These are phyloP conservation scores for Chrysina gloriosa DNA, from an alignment of 2,888 invertebrate species.

Conservation along the genomic window DNA sequence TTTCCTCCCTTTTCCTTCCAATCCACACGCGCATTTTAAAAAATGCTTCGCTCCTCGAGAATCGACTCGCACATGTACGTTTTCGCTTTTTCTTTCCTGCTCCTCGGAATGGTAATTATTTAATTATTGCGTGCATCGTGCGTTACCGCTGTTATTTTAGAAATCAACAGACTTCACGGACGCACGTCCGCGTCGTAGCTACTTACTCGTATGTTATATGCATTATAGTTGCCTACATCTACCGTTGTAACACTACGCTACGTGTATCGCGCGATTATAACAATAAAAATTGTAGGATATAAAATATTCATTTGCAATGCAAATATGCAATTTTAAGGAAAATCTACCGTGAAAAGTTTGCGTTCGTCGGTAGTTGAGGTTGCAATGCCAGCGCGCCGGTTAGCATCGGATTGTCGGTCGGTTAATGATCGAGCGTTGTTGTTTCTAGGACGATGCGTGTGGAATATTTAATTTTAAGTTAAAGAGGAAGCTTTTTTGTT, in stretches of 20 bases:
- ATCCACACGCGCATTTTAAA: background rate
- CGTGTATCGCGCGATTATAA: background rate
- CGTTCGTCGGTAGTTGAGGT: too few species aligned
- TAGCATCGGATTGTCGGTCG: too few species aligned
- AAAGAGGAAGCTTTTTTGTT: too few species aligned
- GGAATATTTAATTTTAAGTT: too few species aligned
- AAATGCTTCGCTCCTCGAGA: background rate
- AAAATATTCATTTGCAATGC: slow-evolving; percentile 14
- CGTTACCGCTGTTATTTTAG: slow-evolving; percentile 38
- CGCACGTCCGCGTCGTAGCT: slow-evolving; percentile 3
- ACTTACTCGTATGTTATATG: background rate
- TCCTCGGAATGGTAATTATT: slow-evolving; percentile 32
- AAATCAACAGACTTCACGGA: slow-evolving; percentile 22
- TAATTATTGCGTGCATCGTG: slow-evolving; percentile 40
- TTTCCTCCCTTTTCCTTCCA: background rate
- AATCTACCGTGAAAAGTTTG: slow-evolving; percentile 21
- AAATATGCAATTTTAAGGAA: slow-evolving; percentile 9
- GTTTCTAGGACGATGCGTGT: too few species aligned
- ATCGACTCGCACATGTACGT: slow-evolving; percentile 4
- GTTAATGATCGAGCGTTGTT: too few species aligned
- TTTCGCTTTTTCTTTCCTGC: slow-evolving; percentile 5
- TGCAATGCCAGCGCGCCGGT: too few species aligned
- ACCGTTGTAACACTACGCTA: background rate
- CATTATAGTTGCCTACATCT: background rate
- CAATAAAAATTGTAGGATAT: slow-evolving; percentile 13